Percentiles rank a stretch among this genome's conserved stretches.
phyloP scores from a whole-genome alignment of 2,113 vertebrate species.

The Pelobates fuscus region DNA sequence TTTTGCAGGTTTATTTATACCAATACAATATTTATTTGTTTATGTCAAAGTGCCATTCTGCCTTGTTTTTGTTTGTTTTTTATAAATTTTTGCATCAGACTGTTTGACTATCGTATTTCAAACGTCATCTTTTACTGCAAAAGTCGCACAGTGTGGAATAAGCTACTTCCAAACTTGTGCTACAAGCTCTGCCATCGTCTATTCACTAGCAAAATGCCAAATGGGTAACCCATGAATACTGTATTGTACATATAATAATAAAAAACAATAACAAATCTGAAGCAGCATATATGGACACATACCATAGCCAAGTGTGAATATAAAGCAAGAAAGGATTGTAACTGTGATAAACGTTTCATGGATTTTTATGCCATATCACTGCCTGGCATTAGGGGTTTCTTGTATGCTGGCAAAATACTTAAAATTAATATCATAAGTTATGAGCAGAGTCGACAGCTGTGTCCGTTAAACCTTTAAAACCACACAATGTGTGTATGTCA shows the following conservation, averaged over 20 bases:
- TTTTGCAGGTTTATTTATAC: too few relatives aligned
- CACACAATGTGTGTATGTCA: conserved; percentile 52
- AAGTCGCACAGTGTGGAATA: too few relatives aligned
- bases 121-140: too few relatives aligned
- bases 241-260: conserved; percentile 1
- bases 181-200: too few relatives aligned
- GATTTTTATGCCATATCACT: conserved; percentile 17
- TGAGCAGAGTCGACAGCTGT: conserved; percentile 61
- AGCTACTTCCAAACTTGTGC: too few relatives aligned
- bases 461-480: conserved; percentile 58
- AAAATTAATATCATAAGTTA: conserved; percentile 59
- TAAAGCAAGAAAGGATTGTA: background rate
- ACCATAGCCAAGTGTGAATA: conserved; percentile 14
- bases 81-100: too few relatives aligned
- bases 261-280: background rate
- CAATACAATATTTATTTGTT: too few relatives aligned
- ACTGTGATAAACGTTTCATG: conserved; percentile 8
- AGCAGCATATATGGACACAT: background rate
- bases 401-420: conserved; percentile 45
- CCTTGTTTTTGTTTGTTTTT: too few relatives aligned
- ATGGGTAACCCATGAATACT: background rate
- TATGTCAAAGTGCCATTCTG: too few relatives aligned
- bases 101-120: too few relatives aligned
- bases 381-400: conserved; percentile 28
- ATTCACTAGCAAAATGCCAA: too few relatives aligned